These are phyloP conservation scores for Volucella inflata DNA, from an alignment of 2,888 invertebrate genomes.

Conservation along the genomic window DNA sequence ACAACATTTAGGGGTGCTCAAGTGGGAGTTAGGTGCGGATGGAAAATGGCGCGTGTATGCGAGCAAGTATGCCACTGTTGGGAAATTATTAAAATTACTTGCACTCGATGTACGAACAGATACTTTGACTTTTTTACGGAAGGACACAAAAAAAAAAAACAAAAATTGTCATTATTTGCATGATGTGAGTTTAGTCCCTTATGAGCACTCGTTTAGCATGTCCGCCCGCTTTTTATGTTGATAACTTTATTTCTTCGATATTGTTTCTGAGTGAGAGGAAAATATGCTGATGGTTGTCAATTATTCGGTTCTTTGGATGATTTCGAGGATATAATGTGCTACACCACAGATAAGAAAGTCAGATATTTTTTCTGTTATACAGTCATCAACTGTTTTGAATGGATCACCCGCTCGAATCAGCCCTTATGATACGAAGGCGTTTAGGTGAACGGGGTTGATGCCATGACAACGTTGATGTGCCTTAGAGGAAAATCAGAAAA, in stretches of 20 bases:
- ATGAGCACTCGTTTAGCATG: not conserved
- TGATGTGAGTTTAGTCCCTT: constrained; percentile 28
- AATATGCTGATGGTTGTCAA: constrained; percentile 3
- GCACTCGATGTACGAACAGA: constrained; percentile 34
- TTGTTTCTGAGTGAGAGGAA: constrained; percentile 16
- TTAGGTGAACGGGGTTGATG: too few species aligned
- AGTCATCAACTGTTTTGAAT: too few species aligned
- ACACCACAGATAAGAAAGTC: too few species aligned
- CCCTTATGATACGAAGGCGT: too few species aligned
- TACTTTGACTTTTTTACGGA: constrained; percentile 13
- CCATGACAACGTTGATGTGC: too few species aligned
- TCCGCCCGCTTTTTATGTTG: constrained; percentile 4
- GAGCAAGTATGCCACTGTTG: constrained; percentile 32
- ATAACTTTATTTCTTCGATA: constrained; percentile 33
- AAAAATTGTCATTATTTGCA: constrained; percentile 63
- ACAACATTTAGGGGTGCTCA: not conserved
- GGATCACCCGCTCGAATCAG: too few species aligned
- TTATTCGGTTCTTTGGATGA: not conserved
- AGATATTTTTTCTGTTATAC: too few species aligned
- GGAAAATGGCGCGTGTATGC: constrained; percentile 10
- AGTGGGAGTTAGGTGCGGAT: not conserved
- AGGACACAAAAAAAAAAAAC: constrained; percentile 11
- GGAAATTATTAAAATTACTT: constrained; percentile 52
- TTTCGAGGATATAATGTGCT: too few species aligned
- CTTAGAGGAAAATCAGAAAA: too few species aligned